Conservation (phyloP, 2,888 invertebrate species). For the Iphiclides podalirius region DNA sequence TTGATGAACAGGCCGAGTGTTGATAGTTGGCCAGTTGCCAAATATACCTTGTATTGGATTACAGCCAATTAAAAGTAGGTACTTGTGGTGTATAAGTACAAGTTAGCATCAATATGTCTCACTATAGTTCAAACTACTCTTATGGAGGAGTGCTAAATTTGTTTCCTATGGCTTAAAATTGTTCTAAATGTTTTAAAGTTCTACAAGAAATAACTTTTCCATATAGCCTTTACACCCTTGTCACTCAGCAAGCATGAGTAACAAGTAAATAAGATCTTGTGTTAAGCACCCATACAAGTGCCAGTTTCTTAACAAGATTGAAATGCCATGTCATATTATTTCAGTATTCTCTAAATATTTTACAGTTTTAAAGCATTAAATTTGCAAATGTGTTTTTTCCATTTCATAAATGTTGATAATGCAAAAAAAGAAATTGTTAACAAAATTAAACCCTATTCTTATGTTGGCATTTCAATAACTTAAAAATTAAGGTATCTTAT, state of each 20-base stretch:
- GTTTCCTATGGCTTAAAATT: conserved; percentile 51
- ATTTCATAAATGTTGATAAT: too few species aligned
- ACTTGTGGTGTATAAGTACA: conserved; percentile 51
- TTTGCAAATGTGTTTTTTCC: too few species aligned
- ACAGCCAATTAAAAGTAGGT: conserved; percentile 76
- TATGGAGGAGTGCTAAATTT: conserved; percentile 65
- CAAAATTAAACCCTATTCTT: too few species aligned
- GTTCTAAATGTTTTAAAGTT: too few species aligned
- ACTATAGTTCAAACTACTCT: conserved; percentile 55
- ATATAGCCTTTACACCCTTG: conserved; percentile 53
- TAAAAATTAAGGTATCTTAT: too few species aligned
- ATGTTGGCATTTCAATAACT: too few species aligned
- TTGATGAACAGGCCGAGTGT: conserved; percentile 72
- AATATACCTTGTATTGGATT: conserved; percentile 78
- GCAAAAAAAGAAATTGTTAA: too few species aligned
- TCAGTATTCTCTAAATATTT: conserved; percentile 53
- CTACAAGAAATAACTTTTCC: too few species aligned
- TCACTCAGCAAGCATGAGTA: conserved; percentile 49
- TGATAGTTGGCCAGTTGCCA: conserved; percentile 68
- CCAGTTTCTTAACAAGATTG: conserved; percentile 66
- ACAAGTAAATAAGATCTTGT: conserved; percentile 62
- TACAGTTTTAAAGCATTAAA: too few species aligned
- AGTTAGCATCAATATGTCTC: conserved; percentile 64
- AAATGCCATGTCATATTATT: conserved; percentile 73
- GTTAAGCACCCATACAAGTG: conserved; percentile 65